Base-by-base conservation (phyloP, 2,797 vertebrate species). In the Gobio occitaniae region DNA sequence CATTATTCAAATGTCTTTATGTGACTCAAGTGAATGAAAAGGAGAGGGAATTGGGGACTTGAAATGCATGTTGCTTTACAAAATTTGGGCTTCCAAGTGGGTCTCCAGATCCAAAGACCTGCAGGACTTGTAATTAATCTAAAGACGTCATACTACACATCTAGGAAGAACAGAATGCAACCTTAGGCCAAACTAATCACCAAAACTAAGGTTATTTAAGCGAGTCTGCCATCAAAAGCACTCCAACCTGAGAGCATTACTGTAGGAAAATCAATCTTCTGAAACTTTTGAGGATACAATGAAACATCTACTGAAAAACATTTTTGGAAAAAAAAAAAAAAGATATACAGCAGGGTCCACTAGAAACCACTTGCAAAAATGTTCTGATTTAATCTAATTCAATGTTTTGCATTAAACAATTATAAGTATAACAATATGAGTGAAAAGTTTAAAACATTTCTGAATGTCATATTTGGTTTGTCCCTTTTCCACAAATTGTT, bases 221-320 rank as follows among this genome's bases (percentile, higher is more conserved):
- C 8, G 1, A 71, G 66, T 17, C 78, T 68, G 78, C 78, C 78
- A 66, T 80, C 17, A 48, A 32, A 80, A 68, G 78, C 78, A 65
- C 47, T 68, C 29, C 63, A 48, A 38, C 29, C 29, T 15, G 44
- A 50, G 25, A 68, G 61, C 21, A 47, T 63, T 78, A 47, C 56
- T 63, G 44, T 91, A 87, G 78, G 91, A 92, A 91, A 94, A 94
- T 94, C 90, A 41, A 78, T 77, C 48, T 65, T 56, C 44, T 11
- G n/a, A 78, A 50, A 76, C 36, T 36, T 36, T 61, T 17, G 80
- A 41, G 56, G 75, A 79, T 80, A 11, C 61, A 80, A 48, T 66
- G 44, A 66, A 66, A 48, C 3, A 32, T 44, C 50, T 50, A 65
- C 17, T 6, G 2, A 17, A 61, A 15, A 59, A 38, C 41, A 15